Evolutionary conservation across 2,888 invertebrate species (phyloP), one percentile per base, ranked within the genome.

Genomic region (Caenorhabditis virilis): DNA sequence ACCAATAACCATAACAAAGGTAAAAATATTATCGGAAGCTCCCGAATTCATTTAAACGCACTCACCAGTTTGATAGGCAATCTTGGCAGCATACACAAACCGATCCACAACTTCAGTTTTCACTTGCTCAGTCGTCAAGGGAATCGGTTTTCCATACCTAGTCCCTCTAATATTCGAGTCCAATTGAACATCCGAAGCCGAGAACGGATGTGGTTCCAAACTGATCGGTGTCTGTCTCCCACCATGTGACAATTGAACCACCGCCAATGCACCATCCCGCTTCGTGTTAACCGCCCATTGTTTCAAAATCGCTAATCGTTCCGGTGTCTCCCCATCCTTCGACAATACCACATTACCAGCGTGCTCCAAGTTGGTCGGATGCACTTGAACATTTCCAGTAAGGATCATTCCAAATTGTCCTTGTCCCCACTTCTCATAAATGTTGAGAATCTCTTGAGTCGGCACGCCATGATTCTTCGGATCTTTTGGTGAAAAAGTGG

Each of bases 371-470:
- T 77, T 61, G 9, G 48, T 56, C 69, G 63, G 67, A 51, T 67
- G 57, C 6, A 67, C 63, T 3, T 54, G 20, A 25, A 67, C 58
- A 55, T 71, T 76, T 38, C 76, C 77, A 22, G 72, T 78, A n/a
- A 78, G 36, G 25, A 76, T 64, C 53, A 76, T 53, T 30, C 78
- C 78, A 36, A 69, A 78, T 7, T 55, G 56, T 20, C 78, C 78
- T 25, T 75, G 64, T 15, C 63, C 71, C 70, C 71, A 78, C 42
- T 78, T 78, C 15, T 69, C 65, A 39, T 78, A 78, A 13, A 69
- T 36, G 39, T 69, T 72, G 16, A 72, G 43, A 26, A 69, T 51
- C 18, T 20, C 4, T 5, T 60, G 51, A 18, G 72, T 69, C 9
- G 78, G 76, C 13, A 76, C 52, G 33, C 78, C 78, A 43, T 63